phyloP scores from a whole-genome alignment of 1,140 invertebrate species.

The Drosophila bocki region DNA sequence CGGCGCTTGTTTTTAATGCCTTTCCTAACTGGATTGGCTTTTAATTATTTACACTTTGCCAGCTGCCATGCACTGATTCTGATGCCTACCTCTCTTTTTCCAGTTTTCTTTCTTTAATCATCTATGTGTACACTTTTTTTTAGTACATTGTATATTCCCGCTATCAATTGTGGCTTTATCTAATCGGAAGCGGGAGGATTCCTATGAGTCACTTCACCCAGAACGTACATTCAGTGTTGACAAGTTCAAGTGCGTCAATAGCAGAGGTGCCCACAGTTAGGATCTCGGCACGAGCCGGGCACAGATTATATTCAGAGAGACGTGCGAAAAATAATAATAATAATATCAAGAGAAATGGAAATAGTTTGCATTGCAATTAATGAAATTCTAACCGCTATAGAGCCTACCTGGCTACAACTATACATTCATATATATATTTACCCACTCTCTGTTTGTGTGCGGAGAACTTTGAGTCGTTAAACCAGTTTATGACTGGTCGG shows the following conservation, averaged over 20 bases:
- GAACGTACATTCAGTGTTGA: background rate
- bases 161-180: slow-evolving; percentile 29
- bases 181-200: slow-evolving; percentile 17
- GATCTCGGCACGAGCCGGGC: too few relatives aligned
- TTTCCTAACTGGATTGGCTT: slow-evolving; percentile 54
- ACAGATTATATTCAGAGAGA: background rate
- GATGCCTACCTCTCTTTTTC: slow-evolving; percentile 2
- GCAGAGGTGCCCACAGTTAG: background rate
- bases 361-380: slow-evolving; percentile 10
- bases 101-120: background rate
- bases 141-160: background rate
- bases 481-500: slow-evolving; percentile 75
- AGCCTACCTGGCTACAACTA: slow-evolving; percentile 22
- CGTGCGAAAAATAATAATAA: background rate
- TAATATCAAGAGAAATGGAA: background rate
- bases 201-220: slow-evolving; percentile 4
- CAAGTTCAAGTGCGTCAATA: slow-evolving; percentile 50
- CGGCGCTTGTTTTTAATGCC: slow-evolving; percentile 34
- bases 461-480: slow-evolving; percentile 65
- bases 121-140: background rate
- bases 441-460: background rate
- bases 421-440: slow-evolving; percentile 1
- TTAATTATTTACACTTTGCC: slow-evolving; percentile 71
- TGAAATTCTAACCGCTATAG: background rate
- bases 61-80: slow-evolving; percentile 73